These are phyloP conservation scores for Pristionchus japonicus DNA, from an alignment of 2,888 invertebrate species.

Conservation along the genomic window DNA sequence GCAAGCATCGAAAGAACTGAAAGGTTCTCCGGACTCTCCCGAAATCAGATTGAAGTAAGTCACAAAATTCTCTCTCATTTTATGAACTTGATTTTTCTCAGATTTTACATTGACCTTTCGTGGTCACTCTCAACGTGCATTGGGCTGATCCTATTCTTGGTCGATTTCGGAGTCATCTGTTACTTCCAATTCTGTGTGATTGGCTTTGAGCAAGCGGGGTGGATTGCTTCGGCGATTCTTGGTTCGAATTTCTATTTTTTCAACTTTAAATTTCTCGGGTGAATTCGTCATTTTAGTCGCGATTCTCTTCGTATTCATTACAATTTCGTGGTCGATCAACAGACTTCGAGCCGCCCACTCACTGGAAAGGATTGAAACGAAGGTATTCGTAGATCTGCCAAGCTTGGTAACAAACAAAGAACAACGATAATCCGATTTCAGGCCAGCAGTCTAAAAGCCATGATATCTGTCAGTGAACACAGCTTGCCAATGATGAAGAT, in stretches of 20 bases:
- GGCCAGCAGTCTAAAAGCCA: neutral
- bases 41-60: constrained; percentile 68
- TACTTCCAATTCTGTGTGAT: constrained; percentile 93
- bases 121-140: constrained; percentile 94
- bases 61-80: too few species aligned
- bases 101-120: constrained; percentile 86
- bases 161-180: constrained; percentile 91
- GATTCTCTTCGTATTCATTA: neutral
- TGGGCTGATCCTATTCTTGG: constrained; percentile 87
- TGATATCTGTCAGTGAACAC: neutral
- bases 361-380: neutral
- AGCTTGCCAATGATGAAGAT: neutral
- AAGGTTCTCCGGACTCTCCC: constrained; percentile 81
- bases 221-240: constrained; percentile 87
- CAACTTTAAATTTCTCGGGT: too few species aligned
- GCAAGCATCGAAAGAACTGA: constrained; percentile 90
- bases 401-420: too few species aligned
- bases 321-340: neutral
- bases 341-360: neutral
- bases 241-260: constrained; percentile 75
- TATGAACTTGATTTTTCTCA: too few species aligned
- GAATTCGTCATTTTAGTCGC: neutral
- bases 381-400: too few species aligned
- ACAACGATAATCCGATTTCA: neutral
- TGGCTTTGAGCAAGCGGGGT: constrained; percentile 76